Evolutionary conservation across 2,888 invertebrate species (phyloP).

Genomic region (Bruchidius siliquastri): DNA sequence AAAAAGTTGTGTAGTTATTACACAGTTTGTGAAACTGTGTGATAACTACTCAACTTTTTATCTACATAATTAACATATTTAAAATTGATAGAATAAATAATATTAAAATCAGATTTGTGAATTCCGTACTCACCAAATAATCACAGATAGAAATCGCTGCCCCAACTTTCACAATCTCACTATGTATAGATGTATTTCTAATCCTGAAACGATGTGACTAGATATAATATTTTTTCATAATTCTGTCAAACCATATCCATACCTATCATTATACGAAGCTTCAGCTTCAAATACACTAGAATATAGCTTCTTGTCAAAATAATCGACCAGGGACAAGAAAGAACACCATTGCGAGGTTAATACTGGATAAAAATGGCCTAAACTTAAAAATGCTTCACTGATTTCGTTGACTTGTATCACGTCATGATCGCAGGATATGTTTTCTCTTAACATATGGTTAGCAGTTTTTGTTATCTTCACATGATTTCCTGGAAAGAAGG

Average conservation of each 20-base stretch:
- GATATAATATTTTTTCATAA: not conserved
- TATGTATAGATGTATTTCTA: conserved; percentile 45
- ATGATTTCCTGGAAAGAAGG: conserved; percentile 47
- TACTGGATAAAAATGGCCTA: conserved; percentile 57
- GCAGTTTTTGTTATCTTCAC: conserved; percentile 55
- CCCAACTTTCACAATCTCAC: conserved; percentile 62
- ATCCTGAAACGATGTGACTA: conserved; percentile 27
- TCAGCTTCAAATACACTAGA: conserved; percentile 26
- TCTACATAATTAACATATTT: too few species aligned
- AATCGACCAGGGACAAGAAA: conserved; percentile 67
- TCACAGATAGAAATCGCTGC: conserved; percentile 72
- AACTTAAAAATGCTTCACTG: conserved; percentile 55
- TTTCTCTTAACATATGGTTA: conserved; percentile 33
- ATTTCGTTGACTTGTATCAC: conserved; percentile 52
- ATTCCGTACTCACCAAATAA: conserved; percentile 59
- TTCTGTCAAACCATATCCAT: not conserved
- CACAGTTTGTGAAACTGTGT: too few species aligned
- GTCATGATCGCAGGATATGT: conserved; percentile 25
- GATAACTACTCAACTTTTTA: too few species aligned
- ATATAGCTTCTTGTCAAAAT: conserved; percentile 69
- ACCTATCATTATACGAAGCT: conserved; percentile 2
- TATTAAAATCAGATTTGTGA: too few species aligned
- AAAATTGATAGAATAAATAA: too few species aligned
- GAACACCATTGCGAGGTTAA: conserved; percentile 76
- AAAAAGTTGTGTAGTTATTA: too few species aligned